A percentile compares a stretch with the other conserved stretches of the same genome.
These are phyloP conservation scores for Drosophila kanekoi DNA, from an alignment of 2,888 invertebrate species.

Conservation along the genomic window DNA sequence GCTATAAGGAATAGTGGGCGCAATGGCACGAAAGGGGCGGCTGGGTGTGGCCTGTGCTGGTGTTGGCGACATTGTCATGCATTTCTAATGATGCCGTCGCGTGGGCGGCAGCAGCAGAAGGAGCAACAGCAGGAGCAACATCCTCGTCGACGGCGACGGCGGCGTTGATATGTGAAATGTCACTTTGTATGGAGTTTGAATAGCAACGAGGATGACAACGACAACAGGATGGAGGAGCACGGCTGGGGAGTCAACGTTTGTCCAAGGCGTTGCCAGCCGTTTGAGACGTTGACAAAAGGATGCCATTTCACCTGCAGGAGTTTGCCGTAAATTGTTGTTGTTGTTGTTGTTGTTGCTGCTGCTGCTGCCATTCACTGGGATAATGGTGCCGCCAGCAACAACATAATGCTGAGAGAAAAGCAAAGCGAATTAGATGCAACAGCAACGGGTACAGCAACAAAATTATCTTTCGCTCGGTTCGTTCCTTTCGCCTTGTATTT, in stretches of 20 bases:
- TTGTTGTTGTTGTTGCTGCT: constrained; percentile 33
- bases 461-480: constrained; percentile 68
- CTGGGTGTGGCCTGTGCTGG: constrained; percentile 42
- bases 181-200: constrained; percentile 76
- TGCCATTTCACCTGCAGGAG: constrained; percentile 73
- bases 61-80: constrained; percentile 76
- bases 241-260: constrained; percentile 18
- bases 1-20: constrained; percentile 17
- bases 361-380: constrained; percentile 44
- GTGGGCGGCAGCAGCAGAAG: constrained; percentile 36
- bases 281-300: constrained; percentile 75
- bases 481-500: constrained; percentile 58
- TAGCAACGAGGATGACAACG: constrained; percentile 72
- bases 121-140: constrained; percentile 23
- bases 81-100: constrained; percentile 79
- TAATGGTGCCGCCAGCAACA: constrained; percentile 62
- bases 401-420: constrained; percentile 69
- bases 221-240: constrained; percentile 51
- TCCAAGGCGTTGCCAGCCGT: constrained; percentile 53
- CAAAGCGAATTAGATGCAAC: constrained; percentile 71
- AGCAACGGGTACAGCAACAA: constrained; percentile 53
- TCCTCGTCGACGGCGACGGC: constrained; percentile 17
- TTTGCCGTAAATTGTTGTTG: constrained; percentile 69
- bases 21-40: constrained; percentile 10
- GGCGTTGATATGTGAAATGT: constrained; percentile 80